Evolutionary conservation across 2,797 vertebrate species (phyloP).

Genomic region (Centropyge bicolor): DNA sequence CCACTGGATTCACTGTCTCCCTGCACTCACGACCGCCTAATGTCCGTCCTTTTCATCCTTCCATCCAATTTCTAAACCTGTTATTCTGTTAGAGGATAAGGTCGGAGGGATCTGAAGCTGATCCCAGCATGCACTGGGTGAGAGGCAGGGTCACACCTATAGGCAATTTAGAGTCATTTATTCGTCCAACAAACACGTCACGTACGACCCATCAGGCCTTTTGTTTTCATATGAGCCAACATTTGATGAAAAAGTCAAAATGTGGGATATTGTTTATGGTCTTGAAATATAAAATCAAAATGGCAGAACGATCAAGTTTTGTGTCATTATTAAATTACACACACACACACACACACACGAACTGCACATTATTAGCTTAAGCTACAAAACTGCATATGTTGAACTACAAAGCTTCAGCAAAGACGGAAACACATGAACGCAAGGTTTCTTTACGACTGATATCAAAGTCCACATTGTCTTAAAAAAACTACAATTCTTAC

Average conservation of each 20-base stretch:
- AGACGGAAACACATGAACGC: too few relatives aligned
- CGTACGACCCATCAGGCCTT: background rate
- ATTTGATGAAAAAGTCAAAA: background rate
- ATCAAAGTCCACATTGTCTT: background rate
- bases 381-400: too few relatives aligned
- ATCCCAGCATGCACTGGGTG: constrained; percentile 22
- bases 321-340: background rate
- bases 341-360: background rate
- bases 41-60: background rate
- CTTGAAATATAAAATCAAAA: background rate
- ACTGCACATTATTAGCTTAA: background rate
- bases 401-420: background rate
- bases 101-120: background rate
- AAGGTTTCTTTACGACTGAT: constrained; percentile 4
- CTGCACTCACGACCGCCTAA: too few relatives aligned
- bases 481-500: constrained; percentile 20
- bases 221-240: background rate
- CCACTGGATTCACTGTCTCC: background rate
- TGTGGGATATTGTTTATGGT: background rate
- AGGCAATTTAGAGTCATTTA: background rate
- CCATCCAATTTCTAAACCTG: background rate
- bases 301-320: background rate
- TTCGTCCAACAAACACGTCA: background rate
- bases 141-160: background rate
- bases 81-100: background rate